Conservation (phyloP, 2,113 vertebrate genomes). For the Alethe diademata region DNA sequence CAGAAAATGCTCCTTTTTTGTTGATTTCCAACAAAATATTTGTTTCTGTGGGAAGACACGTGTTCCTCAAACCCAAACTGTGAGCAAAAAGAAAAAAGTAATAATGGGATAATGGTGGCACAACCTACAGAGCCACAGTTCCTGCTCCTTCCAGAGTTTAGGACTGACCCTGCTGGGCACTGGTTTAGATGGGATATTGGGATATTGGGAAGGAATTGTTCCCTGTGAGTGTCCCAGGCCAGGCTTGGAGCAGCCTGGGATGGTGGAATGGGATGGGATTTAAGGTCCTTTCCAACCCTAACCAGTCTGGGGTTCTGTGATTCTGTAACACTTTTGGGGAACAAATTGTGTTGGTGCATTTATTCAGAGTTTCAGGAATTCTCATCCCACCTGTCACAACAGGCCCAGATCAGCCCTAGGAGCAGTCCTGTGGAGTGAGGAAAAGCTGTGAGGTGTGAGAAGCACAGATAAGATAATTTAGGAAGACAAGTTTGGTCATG, state of each 20-base stretch:
- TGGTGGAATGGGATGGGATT: not conserved
- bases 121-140: accelerated
- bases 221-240: not conserved
- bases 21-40: not conserved
- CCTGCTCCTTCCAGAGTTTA: not conserved
- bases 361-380: not conserved
- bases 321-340: not conserved
- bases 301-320: not conserved
- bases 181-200: not conserved
- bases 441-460: not conserved
- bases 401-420: not conserved
- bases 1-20: not conserved
- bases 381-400: not conserved
- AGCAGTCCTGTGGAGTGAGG: not conserved
- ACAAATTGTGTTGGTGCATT: not conserved
- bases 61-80: not conserved
- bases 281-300: not conserved
- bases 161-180: not conserved
- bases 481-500: not conserved
- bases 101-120: not conserved
- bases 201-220: not conserved
- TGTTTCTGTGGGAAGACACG: not conserved
- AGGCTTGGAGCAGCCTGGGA: not conserved
- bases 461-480: not conserved
- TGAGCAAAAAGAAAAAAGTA: not conserved